Percentiles rank a stretch among this genome's conserved stretches.
phyloP scores from a whole-genome alignment of 2,113 vertebrate species.

The Xerus inauris region DNA sequence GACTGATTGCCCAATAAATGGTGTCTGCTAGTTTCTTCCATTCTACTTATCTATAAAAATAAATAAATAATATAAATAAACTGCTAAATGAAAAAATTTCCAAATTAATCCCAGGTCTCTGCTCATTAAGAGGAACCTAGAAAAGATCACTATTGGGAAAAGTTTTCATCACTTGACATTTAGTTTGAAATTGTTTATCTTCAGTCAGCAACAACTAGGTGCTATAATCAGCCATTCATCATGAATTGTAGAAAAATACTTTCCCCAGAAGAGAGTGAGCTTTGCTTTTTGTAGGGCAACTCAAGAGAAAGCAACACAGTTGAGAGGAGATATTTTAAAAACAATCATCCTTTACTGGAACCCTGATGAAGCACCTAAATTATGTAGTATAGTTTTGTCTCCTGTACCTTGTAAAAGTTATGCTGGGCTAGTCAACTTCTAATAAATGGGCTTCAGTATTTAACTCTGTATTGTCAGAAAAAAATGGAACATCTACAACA shows the following conservation, averaged over 20 bases:
- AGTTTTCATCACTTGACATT: constrained; percentile 72
- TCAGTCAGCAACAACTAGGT: constrained; percentile 66
- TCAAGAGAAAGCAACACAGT: constrained; percentile 38
- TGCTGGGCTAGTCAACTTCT: neutral
- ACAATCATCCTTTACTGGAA: constrained; percentile 20
- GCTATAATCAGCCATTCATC: constrained; percentile 55
- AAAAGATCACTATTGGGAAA: constrained; percentile 49
- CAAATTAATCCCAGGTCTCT: constrained; percentile 2
- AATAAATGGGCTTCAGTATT: neutral
- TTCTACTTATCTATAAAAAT: constrained; percentile 9
- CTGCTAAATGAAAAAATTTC: neutral
- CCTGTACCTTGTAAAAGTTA: neutral
- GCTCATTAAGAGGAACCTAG: constrained; percentile 39
- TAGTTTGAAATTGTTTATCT: constrained; percentile 74
- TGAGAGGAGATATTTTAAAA: constrained; percentile 37
- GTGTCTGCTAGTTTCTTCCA: constrained; percentile 13
- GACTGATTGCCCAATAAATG: constrained; percentile 3
- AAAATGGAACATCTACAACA: neutral
- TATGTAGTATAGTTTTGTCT: neutral
- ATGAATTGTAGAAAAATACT: constrained; percentile 44
- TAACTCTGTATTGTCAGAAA: neutral
- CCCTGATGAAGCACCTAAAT: neutral
- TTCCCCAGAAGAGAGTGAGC: neutral
- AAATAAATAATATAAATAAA: constrained; percentile 6
- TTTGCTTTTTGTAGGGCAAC: neutral